Evolutionary conservation across 1,140 invertebrate species (phyloP).

Genomic region (Melitaea cinxia): DNA sequence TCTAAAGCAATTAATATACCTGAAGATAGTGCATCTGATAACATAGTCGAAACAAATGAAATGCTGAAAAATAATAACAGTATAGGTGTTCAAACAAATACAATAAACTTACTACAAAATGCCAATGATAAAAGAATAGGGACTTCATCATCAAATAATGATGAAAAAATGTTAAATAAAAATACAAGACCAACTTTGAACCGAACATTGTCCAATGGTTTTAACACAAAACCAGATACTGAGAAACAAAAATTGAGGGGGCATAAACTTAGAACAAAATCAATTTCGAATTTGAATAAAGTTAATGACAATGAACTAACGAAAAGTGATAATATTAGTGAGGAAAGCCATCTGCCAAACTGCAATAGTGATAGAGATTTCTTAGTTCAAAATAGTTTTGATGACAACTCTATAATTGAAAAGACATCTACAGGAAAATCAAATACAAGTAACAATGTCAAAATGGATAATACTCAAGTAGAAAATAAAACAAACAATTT

Average conservation of each 20-base stretch:
- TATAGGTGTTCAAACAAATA: constrained; percentile 10
- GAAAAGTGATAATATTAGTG: neutral
- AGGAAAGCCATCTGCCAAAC: no score
- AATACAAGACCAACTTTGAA: neutral
- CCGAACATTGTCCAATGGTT: neutral
- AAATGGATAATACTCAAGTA: neutral
- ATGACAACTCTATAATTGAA: constrained; percentile 14
- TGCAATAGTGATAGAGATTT: no score
- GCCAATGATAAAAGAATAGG: neutral
- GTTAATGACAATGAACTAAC: no score
- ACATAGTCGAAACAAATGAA: neutral
- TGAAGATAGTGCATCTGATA: neutral
- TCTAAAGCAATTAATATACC: neutral
- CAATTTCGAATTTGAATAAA: no score
- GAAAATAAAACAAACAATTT: neutral
- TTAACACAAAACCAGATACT: neutral
- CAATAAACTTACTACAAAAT: neutral
- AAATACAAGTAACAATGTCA: constrained; percentile 6
- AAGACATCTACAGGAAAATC: constrained; percentile 26
- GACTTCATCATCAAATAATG: neutral
- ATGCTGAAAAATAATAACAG: constrained; percentile 7
- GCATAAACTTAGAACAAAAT: constrained; percentile 3
- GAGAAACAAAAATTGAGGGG: neutral
- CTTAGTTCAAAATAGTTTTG: neutral
- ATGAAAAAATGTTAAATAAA: neutral